A percentile compares a stretch with the other conserved stretches of the same genome.
phyloP scores from a whole-genome alignment of 2,888 invertebrate genomes.

The Gasteruption jaculator region DNA sequence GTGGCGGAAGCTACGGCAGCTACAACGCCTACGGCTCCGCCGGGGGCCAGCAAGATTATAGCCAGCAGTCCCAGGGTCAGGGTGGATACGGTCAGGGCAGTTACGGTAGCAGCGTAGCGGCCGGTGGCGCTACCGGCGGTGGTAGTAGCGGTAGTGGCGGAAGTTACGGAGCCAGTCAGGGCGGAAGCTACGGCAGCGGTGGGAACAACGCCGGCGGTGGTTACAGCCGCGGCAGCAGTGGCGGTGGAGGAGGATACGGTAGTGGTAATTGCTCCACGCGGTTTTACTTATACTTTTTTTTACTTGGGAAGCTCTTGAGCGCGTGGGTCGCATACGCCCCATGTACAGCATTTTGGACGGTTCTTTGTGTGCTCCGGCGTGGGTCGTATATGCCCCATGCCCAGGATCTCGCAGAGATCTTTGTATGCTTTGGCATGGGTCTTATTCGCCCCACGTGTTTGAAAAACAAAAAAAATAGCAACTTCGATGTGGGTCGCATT shows the following conservation, averaged over 20 bases:
- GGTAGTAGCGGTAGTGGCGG: constrained; percentile 54
- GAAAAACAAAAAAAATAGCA: no score
- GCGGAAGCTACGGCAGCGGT: constrained; percentile 41
- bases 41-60: constrained; percentile 34
- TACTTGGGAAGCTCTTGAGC: no score
- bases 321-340: no score
- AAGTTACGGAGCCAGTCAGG: constrained; percentile 51
- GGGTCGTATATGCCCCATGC: no score
- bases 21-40: constrained; percentile 40
- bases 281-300: no score
- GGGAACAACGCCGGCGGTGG: constrained; percentile 32
- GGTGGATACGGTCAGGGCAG: constrained; percentile 39
- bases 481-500: no score
- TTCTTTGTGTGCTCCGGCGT: no score
- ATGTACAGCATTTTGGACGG: no score
- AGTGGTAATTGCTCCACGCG: no score
- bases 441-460: no score
- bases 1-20: constrained; percentile 34
- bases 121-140: constrained; percentile 55
- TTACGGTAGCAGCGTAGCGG: constrained; percentile 44
- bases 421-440: no score
- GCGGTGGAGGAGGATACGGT: constrained; percentile 52
- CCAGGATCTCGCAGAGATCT: no score
- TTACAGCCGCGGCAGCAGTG: constrained; percentile 32
- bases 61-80: constrained; percentile 34